Conservation (phyloP, 2,113 vertebrate genomes). For the Leucoraja erinaceus region DNA sequence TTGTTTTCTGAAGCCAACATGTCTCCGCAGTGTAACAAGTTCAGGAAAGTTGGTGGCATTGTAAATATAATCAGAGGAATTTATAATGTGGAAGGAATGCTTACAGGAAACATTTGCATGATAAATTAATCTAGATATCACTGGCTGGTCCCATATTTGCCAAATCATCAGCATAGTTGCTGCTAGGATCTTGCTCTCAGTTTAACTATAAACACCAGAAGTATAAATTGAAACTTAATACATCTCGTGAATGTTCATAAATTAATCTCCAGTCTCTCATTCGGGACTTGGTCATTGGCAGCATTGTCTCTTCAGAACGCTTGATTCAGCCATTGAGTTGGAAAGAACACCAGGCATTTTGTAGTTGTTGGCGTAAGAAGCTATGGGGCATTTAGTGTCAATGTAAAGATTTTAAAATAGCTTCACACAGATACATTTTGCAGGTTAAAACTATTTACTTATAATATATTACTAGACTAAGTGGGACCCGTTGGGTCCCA, state of each 20-base stretch:
- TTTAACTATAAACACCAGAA: neutral
- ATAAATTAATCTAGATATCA: neutral
- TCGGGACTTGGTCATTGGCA: too few relatives aligned
- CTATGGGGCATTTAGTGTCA: neutral
- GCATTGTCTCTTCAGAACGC: neutral
- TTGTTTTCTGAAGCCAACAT: neutral
- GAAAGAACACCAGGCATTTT: too few relatives aligned
- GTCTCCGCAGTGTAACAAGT: too few relatives aligned
- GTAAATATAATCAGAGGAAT: neutral
- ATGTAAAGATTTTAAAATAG: neutral
- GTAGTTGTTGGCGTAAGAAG: too few relatives aligned
- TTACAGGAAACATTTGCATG: neutral
- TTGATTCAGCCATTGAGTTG: neutral
- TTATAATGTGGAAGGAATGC: neutral
- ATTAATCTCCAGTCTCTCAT: neutral
- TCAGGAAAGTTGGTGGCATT: neutral
- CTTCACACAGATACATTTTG: neutral
- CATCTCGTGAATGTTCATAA: neutral
- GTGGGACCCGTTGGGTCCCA: too few relatives aligned
- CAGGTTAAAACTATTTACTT: neutral
- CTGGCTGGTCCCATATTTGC: neutral
- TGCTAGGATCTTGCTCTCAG: neutral
- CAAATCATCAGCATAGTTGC: neutral
- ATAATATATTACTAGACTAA: neutral
- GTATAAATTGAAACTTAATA: neutral